These are phyloP conservation scores for Trichonephila clavipes DNA, from an alignment of 1,140 invertebrate species.

Conservation along the genomic window DNA sequence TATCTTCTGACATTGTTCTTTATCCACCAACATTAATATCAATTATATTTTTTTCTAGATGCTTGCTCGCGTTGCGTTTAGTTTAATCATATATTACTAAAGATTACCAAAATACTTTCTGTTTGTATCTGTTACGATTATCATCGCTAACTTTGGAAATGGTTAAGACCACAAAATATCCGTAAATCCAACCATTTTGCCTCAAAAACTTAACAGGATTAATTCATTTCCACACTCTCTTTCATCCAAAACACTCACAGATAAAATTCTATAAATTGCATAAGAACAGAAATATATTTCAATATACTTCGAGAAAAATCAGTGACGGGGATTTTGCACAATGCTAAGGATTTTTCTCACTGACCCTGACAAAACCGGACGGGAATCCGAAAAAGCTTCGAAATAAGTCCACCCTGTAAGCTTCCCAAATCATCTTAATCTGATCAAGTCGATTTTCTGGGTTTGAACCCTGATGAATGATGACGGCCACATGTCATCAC, in stretches of 20 bases:
- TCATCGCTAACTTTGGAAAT: too few species aligned
- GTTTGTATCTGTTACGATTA: too few species aligned
- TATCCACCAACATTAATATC: too few species aligned
- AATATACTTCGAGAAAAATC: conserved; percentile 30
- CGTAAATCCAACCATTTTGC: too few species aligned
- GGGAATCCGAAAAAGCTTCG: conserved; percentile 39
- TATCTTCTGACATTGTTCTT: too few species aligned
- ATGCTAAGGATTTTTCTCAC: conserved; percentile 37
- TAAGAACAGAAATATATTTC: background rate
- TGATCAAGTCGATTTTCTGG: conserved; percentile 70
- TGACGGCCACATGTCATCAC: conserved; percentile 67
- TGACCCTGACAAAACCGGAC: conserved; percentile 35
- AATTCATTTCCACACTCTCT: background rate
- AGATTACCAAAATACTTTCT: too few species aligned
- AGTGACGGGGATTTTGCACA: conserved; percentile 32
- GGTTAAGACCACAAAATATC: too few species aligned
- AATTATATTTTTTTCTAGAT: too few species aligned
- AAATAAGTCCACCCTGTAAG: conserved; percentile 35
- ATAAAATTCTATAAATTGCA: background rate
- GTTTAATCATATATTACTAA: too few species aligned
- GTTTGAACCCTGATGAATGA: conserved; percentile 69
- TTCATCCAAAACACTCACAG: background rate
- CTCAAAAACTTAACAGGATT: background rate
- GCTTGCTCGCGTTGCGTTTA: too few species aligned
- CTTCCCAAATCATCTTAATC: conserved; percentile 59